These are phyloP conservation scores for Drosophila mauritiana DNA, from an alignment of 1,140 invertebrate species.

Conservation along the genomic window DNA sequence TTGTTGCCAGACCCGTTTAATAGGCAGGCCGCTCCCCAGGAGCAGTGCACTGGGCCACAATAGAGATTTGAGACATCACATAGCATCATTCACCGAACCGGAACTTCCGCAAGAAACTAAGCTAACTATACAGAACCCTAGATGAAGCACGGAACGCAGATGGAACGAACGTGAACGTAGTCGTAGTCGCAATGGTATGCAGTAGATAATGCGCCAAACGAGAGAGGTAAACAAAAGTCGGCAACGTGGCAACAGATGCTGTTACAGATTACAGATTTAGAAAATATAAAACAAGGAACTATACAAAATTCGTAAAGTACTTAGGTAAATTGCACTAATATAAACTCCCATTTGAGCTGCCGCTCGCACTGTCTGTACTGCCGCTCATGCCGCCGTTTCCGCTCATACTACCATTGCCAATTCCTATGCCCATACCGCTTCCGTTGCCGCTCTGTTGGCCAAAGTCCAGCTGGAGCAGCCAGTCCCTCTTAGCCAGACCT, in stretches of 20 bases:
- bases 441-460: constrained; percentile 34
- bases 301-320: constrained; percentile 82
- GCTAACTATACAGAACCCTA: constrained; percentile 77
- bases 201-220: constrained; percentile 43
- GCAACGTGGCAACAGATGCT: constrained; percentile 51
- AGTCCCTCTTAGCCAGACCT: constrained; percentile 68
- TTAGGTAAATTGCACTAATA: constrained; percentile 80
- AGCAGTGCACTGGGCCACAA: constrained; percentile 70
- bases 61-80: constrained; percentile 83
- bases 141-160: constrained; percentile 65
- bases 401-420: constrained; percentile 30
- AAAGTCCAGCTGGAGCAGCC: constrained; percentile 64
- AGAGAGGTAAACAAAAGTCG: constrained; percentile 61
- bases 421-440: constrained; percentile 31
- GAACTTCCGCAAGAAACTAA: constrained; percentile 68
- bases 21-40: constrained; percentile 54
- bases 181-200: constrained; percentile 50
- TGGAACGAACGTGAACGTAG: constrained; percentile 55
- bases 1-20: not conserved
- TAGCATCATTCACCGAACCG: constrained; percentile 75
- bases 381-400: constrained; percentile 30
- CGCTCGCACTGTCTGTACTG: constrained; percentile 43
- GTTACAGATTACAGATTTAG: constrained; percentile 56
- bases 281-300: constrained; percentile 80
- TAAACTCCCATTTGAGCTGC: constrained; percentile 57